Evolutionary conservation across 2,797 vertebrate genomes (phyloP).

Genomic region (Aulostomus chinensis): DNA sequence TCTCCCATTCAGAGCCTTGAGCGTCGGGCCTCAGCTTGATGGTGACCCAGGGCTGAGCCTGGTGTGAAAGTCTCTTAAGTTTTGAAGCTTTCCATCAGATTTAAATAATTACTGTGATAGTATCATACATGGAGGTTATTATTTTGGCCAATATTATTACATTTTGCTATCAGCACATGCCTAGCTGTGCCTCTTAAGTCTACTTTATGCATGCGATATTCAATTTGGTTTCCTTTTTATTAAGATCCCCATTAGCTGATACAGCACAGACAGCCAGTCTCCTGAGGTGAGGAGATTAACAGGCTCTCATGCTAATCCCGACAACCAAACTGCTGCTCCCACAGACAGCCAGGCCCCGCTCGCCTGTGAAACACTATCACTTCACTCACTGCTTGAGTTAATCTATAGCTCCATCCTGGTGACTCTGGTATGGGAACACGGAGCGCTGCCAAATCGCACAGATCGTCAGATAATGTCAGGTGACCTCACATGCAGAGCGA

Average conservation of each 20-base stretch:
- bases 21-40: too few relatives aligned
- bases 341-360: conserved; percentile 22
- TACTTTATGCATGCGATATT: conserved; percentile 57
- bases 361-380: conserved; percentile 39
- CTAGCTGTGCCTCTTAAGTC: conserved; percentile 45
- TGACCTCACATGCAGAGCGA: too few relatives aligned
- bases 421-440: conserved; percentile 25
- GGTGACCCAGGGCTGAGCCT: too few relatives aligned
- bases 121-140: conserved; percentile 44
- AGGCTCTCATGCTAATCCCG: conserved; percentile 62
- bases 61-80: too few relatives aligned
- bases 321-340: conserved; percentile 51
- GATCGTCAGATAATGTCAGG: conserved; percentile 33
- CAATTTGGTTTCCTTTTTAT: conserved; percentile 67
- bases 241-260: conserved; percentile 72
- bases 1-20: too few relatives aligned
- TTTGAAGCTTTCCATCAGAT: too few relatives aligned
- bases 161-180: conserved; percentile 40
- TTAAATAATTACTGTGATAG: too few relatives aligned
- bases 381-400: conserved; percentile 14
- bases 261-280: conserved; percentile 47
- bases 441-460: conserved; percentile 31
- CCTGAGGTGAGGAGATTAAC: conserved; percentile 70
- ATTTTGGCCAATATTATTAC: conserved; percentile 41
- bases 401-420: conserved; percentile 33